Evolutionary conservation across 2,113 vertebrate genomes (phyloP).

Genomic region (Saguinus midas): DNA sequence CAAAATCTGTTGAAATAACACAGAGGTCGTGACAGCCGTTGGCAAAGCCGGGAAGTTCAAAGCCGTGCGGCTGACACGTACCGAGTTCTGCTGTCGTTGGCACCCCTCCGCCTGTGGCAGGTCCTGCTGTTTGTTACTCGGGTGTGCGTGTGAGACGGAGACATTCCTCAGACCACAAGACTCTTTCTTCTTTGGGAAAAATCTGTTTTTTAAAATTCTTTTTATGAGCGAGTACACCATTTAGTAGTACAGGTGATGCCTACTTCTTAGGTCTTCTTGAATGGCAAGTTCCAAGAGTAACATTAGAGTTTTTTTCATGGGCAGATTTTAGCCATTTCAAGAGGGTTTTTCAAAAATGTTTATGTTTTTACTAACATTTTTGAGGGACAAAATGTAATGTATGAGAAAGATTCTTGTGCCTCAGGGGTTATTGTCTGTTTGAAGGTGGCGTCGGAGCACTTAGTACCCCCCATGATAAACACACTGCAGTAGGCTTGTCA

Average conservation of each 20-base stretch:
- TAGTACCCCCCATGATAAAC: not conserved
- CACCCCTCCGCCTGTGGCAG: not conserved
- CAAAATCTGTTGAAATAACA: constrained; percentile 62
- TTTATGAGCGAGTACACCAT: not conserved
- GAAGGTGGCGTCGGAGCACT: not conserved
- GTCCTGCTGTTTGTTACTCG: not conserved
- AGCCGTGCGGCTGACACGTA: not conserved
- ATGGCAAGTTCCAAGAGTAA: not conserved
- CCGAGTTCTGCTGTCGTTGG: constrained; percentile 53
- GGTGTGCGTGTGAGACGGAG: not conserved
- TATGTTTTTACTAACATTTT: not conserved
- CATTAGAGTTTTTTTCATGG: not conserved
- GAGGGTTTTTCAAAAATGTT: not conserved
- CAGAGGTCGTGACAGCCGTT: constrained; percentile 33
- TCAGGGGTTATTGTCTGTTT: not conserved
- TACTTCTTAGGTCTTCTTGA: not conserved
- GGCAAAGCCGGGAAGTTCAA: constrained; percentile 62
- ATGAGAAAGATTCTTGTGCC: not conserved
- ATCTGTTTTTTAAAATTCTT: constrained; percentile 15
- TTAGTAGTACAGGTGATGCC: not conserved
- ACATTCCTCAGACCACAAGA: not conserved
- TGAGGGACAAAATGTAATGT: not conserved
- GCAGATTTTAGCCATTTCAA: not conserved
- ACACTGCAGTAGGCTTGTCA: not conserved
- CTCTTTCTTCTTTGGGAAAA: constrained; percentile 34